A percentile compares a stretch with the other conserved stretches of the same genome.
Evolutionary conservation across 1,140 invertebrate species (phyloP).

Genomic region (Neelides sp.): DNA sequence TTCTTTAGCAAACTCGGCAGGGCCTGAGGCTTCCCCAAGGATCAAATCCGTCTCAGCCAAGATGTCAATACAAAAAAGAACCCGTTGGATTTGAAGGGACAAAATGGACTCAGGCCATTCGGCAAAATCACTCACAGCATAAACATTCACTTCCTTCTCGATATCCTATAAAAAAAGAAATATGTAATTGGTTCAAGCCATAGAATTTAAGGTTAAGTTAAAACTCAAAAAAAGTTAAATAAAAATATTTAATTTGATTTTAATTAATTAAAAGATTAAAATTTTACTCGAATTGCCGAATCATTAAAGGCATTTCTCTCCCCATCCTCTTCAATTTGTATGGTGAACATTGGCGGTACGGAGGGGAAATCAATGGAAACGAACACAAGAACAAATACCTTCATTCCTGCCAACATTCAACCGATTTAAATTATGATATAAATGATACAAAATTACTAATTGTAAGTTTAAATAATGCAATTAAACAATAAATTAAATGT

Average conservation of each 20-base stretch:
- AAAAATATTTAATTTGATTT: conserved; percentile 15
- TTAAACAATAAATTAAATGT: conserved; percentile 2
- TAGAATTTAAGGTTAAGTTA: too few species aligned
- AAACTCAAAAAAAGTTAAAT: too few species aligned
- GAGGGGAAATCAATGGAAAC: conserved; percentile 70
- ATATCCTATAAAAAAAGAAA: conserved; percentile 43
- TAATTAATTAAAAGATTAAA: conserved; percentile 6
- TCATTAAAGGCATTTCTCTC: conserved; percentile 49
- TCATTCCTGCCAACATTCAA: conserved; percentile 40
- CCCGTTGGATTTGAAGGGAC: conserved; percentile 59
- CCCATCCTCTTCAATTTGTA: conserved; percentile 45
- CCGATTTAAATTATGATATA: too few species aligned
- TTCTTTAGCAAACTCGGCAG: conserved; percentile 56
- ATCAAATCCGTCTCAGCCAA: conserved; percentile 59
- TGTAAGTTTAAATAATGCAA: neutral
- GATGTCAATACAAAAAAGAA: conserved; percentile 73
- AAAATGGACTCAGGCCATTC: conserved; percentile 43
- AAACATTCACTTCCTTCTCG: conserved; percentile 57
- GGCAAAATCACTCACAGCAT: conserved; percentile 40
- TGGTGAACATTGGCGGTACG: conserved; percentile 57
- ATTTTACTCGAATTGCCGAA: conserved; percentile 52
- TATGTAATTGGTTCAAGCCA: too few species aligned
- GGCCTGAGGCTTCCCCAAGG: conserved; percentile 38
- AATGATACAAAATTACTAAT: too few species aligned
- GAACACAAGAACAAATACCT: conserved; percentile 58